Percentiles rank a stretch among this genome's conserved stretches.
These are phyloP conservation scores for Emmelina monodactyla DNA, from an alignment of 2,888 invertebrate species.

Conservation along the genomic window DNA sequence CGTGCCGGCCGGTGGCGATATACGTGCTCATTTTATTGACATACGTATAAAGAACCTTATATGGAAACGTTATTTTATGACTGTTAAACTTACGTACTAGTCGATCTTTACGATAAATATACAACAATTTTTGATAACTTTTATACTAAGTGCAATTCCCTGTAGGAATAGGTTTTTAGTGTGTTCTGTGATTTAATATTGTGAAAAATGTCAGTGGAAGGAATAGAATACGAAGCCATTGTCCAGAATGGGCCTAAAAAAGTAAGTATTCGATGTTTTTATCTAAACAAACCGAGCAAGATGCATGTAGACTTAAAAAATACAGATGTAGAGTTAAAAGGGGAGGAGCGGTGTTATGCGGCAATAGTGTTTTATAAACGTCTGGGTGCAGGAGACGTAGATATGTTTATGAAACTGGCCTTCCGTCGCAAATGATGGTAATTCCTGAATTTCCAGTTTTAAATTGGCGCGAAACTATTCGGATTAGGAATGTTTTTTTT, in stretches of 20 bases:
- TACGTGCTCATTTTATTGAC: neutral
- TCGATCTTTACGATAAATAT: too few species aligned
- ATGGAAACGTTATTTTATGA: too few species aligned
- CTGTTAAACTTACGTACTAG: too few species aligned
- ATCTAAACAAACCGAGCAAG: slow-evolving; percentile 6
- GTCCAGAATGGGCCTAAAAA: slow-evolving; percentile 71
- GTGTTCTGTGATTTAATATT: slow-evolving; percentile 40
- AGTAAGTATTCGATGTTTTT: too few species aligned
- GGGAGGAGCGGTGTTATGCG: slow-evolving; percentile 8
- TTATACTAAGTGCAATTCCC: too few species aligned
- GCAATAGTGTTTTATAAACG: slow-evolving; percentile 10
- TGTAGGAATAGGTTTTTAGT: too few species aligned
- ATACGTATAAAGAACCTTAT: too few species aligned
- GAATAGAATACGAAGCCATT: slow-evolving; percentile 71
- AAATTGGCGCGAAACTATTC: too few species aligned
- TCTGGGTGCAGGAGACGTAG: neutral
- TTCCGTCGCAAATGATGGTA: too few species aligned
- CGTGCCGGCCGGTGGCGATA: slow-evolving; percentile 35
- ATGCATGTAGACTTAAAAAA: neutral
- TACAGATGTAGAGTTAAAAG: neutral
- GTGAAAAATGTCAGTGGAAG: slow-evolving; percentile 63
- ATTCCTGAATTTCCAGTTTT: neutral
- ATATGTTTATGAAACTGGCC: slow-evolving; percentile 1
- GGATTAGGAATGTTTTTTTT: too few species aligned
- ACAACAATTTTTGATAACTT: too few species aligned